These are phyloP conservation scores for Seira sanloemensis DNA, from an alignment of 2,888 invertebrate genomes.

Conservation along the genomic window DNA sequence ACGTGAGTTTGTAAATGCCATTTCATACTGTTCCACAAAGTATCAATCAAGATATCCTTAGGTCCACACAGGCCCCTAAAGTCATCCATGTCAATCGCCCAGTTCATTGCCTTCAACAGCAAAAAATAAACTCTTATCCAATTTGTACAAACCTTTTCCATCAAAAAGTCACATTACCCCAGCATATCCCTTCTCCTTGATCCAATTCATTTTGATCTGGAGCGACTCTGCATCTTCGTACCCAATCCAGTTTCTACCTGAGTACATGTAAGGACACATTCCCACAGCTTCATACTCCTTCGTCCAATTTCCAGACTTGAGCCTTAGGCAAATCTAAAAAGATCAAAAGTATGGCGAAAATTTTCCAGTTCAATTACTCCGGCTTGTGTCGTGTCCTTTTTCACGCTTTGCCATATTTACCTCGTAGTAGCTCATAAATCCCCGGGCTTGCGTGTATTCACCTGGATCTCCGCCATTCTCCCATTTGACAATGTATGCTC, in stretches of 20 bases:
- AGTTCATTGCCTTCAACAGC: conserved; percentile 60
- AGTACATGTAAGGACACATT: conserved; percentile 89
- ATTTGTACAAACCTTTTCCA: not conserved
- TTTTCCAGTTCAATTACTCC: not conserved
- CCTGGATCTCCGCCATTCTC: conserved; percentile 85
- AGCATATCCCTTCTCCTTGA: conserved; percentile 78
- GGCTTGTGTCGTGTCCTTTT: not conserved
- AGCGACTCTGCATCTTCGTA: conserved; percentile 89
- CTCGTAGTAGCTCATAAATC: conserved; percentile 92
- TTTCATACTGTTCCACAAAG: conserved; percentile 79
- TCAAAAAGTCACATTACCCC: conserved; percentile 41
- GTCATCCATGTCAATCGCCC: conserved; percentile 93
- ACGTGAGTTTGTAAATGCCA: not conserved
- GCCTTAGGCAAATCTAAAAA: conserved; percentile 85
- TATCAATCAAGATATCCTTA: conserved; percentile 84
- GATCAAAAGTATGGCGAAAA: not conserved
- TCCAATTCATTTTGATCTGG: conserved; percentile 92
- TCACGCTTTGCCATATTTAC: conserved; percentile 76
- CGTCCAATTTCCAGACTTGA: conserved; percentile 85
- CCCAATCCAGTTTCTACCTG: conserved; percentile 86
- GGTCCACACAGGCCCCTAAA: conserved; percentile 89
- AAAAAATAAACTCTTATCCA: not conserved
- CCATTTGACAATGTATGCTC: conserved; percentile 77
- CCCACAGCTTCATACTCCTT: conserved; percentile 89
- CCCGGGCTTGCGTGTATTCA: conserved; percentile 90